Evolutionary conservation across 2,113 vertebrate genomes (phyloP).

Genomic region (Laticauda laticaudata): DNA sequence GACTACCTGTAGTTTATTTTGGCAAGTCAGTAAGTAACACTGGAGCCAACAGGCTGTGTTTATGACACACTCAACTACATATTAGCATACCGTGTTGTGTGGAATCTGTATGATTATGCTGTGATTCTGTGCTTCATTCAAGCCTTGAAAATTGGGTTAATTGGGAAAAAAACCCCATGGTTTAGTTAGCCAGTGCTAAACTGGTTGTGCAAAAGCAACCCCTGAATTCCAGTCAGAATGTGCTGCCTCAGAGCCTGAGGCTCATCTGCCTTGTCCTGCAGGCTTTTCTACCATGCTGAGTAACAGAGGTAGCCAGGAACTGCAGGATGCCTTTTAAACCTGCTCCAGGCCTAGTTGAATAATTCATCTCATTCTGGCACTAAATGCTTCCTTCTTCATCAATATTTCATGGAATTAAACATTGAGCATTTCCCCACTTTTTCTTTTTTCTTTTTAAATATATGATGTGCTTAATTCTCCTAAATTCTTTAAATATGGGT

Average conservation of each 20-base stretch:
- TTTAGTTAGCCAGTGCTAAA: neutral
- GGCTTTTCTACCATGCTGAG: conserved; percentile 11
- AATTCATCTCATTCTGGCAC: conserved; percentile 23
- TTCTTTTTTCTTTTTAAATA: neutral
- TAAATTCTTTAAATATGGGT: neutral
- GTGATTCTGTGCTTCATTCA: neutral
- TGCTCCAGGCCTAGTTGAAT: conserved; percentile 10
- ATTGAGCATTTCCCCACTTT: neutral
- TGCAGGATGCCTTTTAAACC: conserved; percentile 20
- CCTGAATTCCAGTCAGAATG: neutral
- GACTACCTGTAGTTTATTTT: neutral
- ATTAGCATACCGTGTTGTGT: neutral
- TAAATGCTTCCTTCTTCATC: conserved; percentile 30
- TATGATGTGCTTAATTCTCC: neutral
- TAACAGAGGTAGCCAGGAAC: neutral
- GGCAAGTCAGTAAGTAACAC: neutral
- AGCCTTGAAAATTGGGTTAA: neutral
- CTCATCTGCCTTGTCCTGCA: neutral
- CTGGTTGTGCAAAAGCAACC: neutral
- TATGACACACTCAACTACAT: neutral
- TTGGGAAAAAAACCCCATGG: neutral
- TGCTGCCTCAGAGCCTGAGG: neutral
- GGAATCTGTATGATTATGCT: neutral
- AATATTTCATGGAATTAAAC: conserved; percentile 33
- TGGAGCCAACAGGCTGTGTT: neutral